phyloP scores from a whole-genome alignment of 2,797 vertebrate species.

The Lagocephalus sceleratus region DNA sequence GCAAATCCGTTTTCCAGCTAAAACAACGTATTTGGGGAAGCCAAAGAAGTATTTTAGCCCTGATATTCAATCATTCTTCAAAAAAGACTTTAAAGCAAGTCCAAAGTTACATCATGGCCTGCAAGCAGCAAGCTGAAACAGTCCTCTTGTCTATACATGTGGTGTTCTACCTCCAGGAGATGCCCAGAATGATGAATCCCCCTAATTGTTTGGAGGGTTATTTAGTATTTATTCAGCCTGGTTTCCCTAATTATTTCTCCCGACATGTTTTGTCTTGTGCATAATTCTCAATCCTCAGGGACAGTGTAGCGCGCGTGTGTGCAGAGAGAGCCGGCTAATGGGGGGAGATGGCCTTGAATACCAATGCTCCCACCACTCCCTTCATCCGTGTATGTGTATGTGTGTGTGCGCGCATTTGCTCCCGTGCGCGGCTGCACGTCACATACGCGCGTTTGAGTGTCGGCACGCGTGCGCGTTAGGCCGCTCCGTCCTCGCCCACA shows the following conservation, averaged over 20 bases:
- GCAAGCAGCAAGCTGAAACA: constrained; percentile 9
- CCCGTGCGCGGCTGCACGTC: constrained; percentile 41
- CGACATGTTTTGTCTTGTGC: constrained; percentile 69
- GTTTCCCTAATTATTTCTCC: constrained; percentile 71
- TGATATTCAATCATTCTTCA: no score
- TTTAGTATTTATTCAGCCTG: constrained; percentile 64
- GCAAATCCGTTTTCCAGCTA: constrained; percentile 53
- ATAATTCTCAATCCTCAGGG: constrained; percentile 63
- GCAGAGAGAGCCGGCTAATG: constrained; percentile 62
- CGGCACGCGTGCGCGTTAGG: constrained; percentile 16
- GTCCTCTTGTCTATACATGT: constrained; percentile 33
- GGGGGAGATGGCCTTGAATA: constrained; percentile 67
- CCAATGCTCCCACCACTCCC: constrained; percentile 64
- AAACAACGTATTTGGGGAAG: constrained; percentile 36
- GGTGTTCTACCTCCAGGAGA: constrained; percentile 32
- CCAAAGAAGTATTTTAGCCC: no score
- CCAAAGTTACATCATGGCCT: constrained; percentile 7
- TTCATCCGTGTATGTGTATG: constrained; percentile 48
- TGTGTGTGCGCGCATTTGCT: constrained; percentile 26
- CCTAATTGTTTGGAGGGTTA: constrained; percentile 63
- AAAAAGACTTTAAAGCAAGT: not conserved
- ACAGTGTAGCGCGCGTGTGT: constrained; percentile 55
- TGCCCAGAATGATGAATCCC: constrained; percentile 49
- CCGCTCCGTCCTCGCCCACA: constrained; percentile 51
- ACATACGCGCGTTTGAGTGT: constrained; percentile 18